A percentile compares a stretch with the other conserved stretches of the same genome.
phyloP scores from a whole-genome alignment of 2,113 vertebrate species.

The Planiliza haematocheilus region DNA sequence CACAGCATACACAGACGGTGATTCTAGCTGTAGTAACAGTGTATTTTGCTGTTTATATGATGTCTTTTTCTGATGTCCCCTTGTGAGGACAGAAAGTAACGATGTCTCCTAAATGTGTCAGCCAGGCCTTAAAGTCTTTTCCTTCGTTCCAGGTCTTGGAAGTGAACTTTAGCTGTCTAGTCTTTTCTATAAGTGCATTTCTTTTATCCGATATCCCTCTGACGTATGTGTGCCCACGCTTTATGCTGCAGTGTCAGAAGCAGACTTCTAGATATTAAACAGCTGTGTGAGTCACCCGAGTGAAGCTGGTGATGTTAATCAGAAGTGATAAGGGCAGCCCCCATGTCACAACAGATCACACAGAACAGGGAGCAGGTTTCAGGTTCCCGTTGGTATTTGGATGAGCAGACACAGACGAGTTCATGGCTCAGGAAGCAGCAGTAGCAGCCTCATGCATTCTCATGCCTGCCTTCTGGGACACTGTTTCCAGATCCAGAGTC shows the following conservation, averaged over 20 bases:
- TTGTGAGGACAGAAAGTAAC: neutral
- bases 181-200: neutral
- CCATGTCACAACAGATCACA: conserved; percentile 70
- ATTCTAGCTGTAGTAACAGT: neutral
- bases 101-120: neutral
- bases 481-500: conserved; percentile 35
- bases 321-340: conserved; percentile 74
- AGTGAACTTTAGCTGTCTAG: neutral
- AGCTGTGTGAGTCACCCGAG: conserved; percentile 53
- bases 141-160: neutral
- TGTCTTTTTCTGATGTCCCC: neutral
- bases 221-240: neutral
- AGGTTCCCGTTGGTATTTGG: conserved; percentile 51
- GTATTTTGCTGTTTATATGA: neutral
- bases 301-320: conserved; percentile 69
- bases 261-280: conserved; percentile 56
- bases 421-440: conserved; percentile 44
- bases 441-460: neutral
- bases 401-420: conserved; percentile 39
- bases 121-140: neutral
- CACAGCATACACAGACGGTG: conserved; percentile 16
- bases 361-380: conserved; percentile 61
- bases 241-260: conserved; percentile 29
- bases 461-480: conserved; percentile 22
- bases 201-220: conserved; percentile 32